Conservation (phyloP, 2,797 vertebrate genomes). For the Sebastes matsubarae region DNA sequence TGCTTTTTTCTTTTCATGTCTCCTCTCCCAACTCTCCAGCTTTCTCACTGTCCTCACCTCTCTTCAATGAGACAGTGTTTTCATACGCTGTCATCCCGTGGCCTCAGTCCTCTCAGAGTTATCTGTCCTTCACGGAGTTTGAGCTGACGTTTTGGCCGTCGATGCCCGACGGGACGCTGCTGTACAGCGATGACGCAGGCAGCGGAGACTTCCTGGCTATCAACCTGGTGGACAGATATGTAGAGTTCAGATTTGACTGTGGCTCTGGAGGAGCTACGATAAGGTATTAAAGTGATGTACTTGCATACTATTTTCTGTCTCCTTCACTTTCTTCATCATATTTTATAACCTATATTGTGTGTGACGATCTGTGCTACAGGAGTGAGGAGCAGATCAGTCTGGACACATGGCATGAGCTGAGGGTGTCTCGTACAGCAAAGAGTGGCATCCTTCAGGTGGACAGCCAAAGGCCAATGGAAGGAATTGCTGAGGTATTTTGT, state of each 20-base stretch:
- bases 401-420: slow-evolving; percentile 91
- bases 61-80: slow-evolving; percentile 89
- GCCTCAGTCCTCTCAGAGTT: slow-evolving; percentile 90
- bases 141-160: slow-evolving; percentile 90
- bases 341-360: neutral
- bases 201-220: slow-evolving; percentile 94
- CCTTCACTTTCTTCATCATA: neutral
- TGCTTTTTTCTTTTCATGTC: neutral
- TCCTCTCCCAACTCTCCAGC: slow-evolving; percentile 72
- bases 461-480: slow-evolving; percentile 88
- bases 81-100: slow-evolving; percentile 89
- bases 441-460: slow-evolving; percentile 96
- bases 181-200: slow-evolving; percentile 91
- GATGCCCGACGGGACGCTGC: slow-evolving; percentile 84
- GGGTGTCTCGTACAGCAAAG: slow-evolving; percentile 92
- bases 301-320: neutral
- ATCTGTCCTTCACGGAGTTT: slow-evolving; percentile 96
- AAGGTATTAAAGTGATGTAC: slow-evolving; percentile 77
- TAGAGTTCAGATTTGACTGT: slow-evolving; percentile 96
- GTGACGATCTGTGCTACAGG: slow-evolving; percentile 73
- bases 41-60: slow-evolving; percentile 88
- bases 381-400: slow-evolving; percentile 88
- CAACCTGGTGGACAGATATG: slow-evolving; percentile 84
- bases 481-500: slow-evolving; percentile 88
- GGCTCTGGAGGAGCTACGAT: slow-evolving; percentile 92